Evolutionary conservation across 2,888 invertebrate species (phyloP), one percentile per base, ranked within the genome.

Genomic region (Auanema sp.): DNA sequence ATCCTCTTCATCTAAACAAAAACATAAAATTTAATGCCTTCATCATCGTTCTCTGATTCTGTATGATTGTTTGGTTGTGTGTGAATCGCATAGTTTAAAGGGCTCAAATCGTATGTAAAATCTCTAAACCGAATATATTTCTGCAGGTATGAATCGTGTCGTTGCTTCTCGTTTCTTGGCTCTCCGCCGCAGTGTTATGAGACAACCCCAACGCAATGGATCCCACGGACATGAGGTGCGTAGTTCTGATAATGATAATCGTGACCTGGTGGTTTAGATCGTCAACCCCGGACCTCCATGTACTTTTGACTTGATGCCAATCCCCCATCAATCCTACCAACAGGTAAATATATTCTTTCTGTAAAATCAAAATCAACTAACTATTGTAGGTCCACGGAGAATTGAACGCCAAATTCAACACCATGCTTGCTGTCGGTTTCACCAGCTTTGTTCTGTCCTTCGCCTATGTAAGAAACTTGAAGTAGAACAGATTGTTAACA

Each of bases 361-460:
- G 4, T 8, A 52, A 23, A 52, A 6, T 52, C 4, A 6, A 24
- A 52, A 33, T 8, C 3, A 33, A 33, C 33, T 33, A 5, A 8
- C 33, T 33, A n/a, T 33, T 64, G 55, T 24, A 68, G 65, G 78
- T 79, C 6, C 65, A 78, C 64, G 71, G 71, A 43, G 77, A 79
- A 64, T 73, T 79, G 51, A 72, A 77, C 62, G 59, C 63, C 49
- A 79, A 79, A 66, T 79, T 79, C 72, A 77, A 77, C 71, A 66
- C 68, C 51, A 76, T 72, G 57, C 66, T 79, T 56, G 76, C 69
- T 21, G 64, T 73, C 54, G 62, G 68, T 14, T 42, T 64, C 53
- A 51, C 57, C 52, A 43, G 65, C 40, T 65, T 71, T 54, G 55
- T 60, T 25, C 54, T 61, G 14, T 58, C 64, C 42, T 43, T 69